A percentile compares a stretch with the other conserved stretches of the same genome.
phyloP scores from a whole-genome alignment of 2,888 invertebrate genomes.

The Hirtodrosophila alboralis region DNA sequence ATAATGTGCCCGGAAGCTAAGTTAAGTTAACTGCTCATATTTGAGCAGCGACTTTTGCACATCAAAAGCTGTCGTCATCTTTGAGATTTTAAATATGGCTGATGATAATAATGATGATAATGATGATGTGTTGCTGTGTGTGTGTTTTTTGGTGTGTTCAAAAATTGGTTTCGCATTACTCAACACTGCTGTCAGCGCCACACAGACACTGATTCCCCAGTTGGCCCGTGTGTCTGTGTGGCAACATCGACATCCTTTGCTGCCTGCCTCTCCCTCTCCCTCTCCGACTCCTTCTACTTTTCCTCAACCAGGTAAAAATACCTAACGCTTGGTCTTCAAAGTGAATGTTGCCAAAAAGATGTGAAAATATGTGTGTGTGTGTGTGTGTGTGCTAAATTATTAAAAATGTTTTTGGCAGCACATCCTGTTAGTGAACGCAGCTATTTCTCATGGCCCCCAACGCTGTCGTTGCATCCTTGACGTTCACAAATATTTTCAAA shows the following conservation, averaged over 20 bases:
- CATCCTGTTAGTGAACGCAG: conserved; percentile 63
- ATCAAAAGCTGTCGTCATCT: conserved; percentile 63
- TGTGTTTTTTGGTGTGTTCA: too few relatives aligned
- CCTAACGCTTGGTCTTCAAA: conserved; percentile 62
- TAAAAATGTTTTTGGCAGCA: conserved; percentile 73
- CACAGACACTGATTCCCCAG: conserved; percentile 27
- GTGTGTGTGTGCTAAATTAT: conserved; percentile 75
- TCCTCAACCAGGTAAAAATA: conserved; percentile 34
- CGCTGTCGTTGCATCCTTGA: conserved; percentile 58
- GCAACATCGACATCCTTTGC: conserved; percentile 21
- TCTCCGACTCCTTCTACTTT: background rate
- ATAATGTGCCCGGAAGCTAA: conserved; percentile 49
- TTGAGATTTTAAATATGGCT: conserved; percentile 64
- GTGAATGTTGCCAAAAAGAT: conserved; percentile 63
- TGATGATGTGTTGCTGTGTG: too few relatives aligned
- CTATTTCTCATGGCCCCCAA: conserved; percentile 54
- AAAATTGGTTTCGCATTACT: conserved; percentile 75
- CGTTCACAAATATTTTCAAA: conserved; percentile 65
- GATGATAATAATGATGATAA: too few relatives aligned
- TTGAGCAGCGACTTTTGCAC: conserved; percentile 64
- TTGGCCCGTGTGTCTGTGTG: conserved; percentile 13
- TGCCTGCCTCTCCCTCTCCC: background rate
- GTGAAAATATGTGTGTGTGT: conserved; percentile 70
- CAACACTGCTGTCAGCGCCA: conserved; percentile 56
- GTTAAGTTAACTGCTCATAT: conserved; percentile 50